phyloP scores from a whole-genome alignment of 1,140 invertebrate genomes.

The Oppia nitens region DNA sequence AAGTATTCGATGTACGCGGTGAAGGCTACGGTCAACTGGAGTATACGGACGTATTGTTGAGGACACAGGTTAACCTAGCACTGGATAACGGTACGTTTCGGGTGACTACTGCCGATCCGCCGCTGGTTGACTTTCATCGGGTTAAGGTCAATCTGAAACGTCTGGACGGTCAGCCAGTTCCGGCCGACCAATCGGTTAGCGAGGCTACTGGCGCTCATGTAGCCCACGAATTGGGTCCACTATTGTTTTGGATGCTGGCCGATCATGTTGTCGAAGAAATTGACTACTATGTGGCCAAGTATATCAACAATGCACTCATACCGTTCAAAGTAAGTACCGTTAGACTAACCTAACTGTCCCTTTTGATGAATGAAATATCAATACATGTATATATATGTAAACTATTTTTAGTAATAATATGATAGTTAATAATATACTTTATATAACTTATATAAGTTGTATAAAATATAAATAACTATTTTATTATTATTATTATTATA shows the following conservation, averaged over 20 bases:
- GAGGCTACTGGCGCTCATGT: conserved; percentile 11
- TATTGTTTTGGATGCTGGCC: conserved; percentile 22
- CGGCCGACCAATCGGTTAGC: conserved; percentile 12
- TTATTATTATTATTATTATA: no score
- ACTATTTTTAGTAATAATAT: no score
- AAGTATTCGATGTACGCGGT: conserved; percentile 20
- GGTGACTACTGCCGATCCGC: conserved; percentile 19
- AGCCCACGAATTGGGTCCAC: conserved; percentile 20
- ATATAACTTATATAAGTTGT: no score
- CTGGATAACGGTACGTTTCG: conserved; percentile 16
- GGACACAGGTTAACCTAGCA: conserved; percentile 20
- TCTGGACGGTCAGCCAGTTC: background rate
- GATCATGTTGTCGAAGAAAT: conserved; percentile 20
- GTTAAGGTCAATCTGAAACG: conserved; percentile 14
- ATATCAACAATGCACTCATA: conserved; percentile 18
- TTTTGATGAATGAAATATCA: background rate
- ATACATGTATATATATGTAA: background rate
- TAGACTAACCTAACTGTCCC: background rate
- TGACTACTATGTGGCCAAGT: conserved; percentile 17
- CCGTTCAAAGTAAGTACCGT: conserved; percentile 10
- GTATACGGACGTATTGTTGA: conserved; percentile 21
- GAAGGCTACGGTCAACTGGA: conserved; percentile 18
- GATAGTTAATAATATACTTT: no score
- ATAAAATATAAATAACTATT: no score
- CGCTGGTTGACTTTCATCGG: conserved; percentile 20